Percentiles rank a stretch among this genome's conserved stretches.
phyloP scores from a whole-genome alignment of 2,888 invertebrate genomes.

The Synergus gifuensis region DNA sequence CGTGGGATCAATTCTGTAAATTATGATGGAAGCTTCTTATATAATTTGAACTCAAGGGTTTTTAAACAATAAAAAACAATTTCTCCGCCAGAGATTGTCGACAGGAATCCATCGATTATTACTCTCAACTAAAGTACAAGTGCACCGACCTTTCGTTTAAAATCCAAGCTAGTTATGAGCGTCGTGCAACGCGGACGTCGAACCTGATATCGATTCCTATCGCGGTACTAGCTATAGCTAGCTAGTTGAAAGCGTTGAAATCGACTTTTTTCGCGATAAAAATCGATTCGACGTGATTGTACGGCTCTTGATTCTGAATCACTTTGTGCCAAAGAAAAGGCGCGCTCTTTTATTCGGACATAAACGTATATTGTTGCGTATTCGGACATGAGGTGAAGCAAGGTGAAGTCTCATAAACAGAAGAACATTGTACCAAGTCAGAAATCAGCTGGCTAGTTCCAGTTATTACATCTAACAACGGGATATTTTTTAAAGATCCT shows the following conservation, averaged over 20 bases:
- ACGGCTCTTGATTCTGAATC: neutral
- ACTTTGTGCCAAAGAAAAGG: neutral
- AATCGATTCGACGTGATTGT: conserved; percentile 3
- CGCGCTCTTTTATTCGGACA: neutral
- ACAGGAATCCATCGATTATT: conserved; percentile 30
- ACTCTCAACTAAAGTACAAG: neutral
- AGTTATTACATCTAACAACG: too few species aligned
- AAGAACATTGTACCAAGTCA: neutral
- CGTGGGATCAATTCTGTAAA: neutral
- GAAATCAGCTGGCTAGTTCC: conserved; percentile 16
- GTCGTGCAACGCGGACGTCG: conserved; percentile 34
- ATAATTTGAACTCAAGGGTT: neutral
- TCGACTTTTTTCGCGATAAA: conserved; percentile 32
- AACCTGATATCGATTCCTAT: conserved; percentile 38
- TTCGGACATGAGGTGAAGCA: neutral
- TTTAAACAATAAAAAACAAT: neutral
- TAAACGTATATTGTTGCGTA: neutral
- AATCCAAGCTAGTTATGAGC: conserved; percentile 30
- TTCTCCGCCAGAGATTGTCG: neutral
- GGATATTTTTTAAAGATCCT: too few species aligned
- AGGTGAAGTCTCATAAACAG: neutral
- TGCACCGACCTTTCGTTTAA: conserved; percentile 39
- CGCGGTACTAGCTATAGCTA: neutral
- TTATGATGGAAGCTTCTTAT: neutral
- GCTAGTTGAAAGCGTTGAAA: conserved; percentile 22